phyloP scores from a whole-genome alignment of 2,113 vertebrate species.

The Perca schrenkii region DNA sequence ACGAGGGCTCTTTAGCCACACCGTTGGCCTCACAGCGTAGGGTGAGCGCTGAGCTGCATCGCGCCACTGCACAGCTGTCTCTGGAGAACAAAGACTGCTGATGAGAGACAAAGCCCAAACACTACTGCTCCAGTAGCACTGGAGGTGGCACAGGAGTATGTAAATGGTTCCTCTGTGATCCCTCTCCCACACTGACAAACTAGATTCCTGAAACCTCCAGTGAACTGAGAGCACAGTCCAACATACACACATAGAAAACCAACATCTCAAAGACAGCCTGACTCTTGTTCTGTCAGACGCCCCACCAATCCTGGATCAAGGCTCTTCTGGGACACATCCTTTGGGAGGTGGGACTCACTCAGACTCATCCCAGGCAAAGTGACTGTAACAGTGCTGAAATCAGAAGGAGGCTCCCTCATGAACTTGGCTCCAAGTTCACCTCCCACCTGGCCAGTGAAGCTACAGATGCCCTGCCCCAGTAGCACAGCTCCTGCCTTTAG shows the following conservation, averaged over 20 bases:
- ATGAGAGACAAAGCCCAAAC: slow-evolving; percentile 68
- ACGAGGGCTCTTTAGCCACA: slow-evolving; percentile 65
- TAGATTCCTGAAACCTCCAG: slow-evolving; percentile 57
- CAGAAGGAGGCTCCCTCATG: slow-evolving; percentile 5
- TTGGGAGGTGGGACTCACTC: slow-evolving; percentile 37
- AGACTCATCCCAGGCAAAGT: slow-evolving; percentile 19
- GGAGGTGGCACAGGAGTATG: slow-evolving; percentile 52
- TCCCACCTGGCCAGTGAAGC: slow-evolving; percentile 62
- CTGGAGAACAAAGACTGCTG: slow-evolving; percentile 93
- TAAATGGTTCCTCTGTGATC: slow-evolving; percentile 65
- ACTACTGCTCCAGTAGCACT: slow-evolving; percentile 59
- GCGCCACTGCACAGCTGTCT: slow-evolving; percentile 92
- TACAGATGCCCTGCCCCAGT: slow-evolving; percentile 55
- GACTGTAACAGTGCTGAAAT: slow-evolving; percentile 30
- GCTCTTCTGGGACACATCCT: slow-evolving; percentile 51
- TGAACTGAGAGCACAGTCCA: slow-evolving; percentile 52
- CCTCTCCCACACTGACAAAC: slow-evolving; percentile 65
- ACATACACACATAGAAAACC: slow-evolving; percentile 49
- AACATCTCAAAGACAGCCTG: slow-evolving; percentile 53
- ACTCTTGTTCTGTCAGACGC: slow-evolving; percentile 30
- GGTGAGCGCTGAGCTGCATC: slow-evolving; percentile 90
- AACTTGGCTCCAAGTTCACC: slow-evolving; percentile 20
- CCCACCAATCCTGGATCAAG: slow-evolving; percentile 34
- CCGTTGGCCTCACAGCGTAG: slow-evolving; percentile 74
- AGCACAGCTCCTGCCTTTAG: slow-evolving; percentile 48